Conservation (phyloP, 1,140 invertebrate genomes). For the Ips typographus region DNA sequence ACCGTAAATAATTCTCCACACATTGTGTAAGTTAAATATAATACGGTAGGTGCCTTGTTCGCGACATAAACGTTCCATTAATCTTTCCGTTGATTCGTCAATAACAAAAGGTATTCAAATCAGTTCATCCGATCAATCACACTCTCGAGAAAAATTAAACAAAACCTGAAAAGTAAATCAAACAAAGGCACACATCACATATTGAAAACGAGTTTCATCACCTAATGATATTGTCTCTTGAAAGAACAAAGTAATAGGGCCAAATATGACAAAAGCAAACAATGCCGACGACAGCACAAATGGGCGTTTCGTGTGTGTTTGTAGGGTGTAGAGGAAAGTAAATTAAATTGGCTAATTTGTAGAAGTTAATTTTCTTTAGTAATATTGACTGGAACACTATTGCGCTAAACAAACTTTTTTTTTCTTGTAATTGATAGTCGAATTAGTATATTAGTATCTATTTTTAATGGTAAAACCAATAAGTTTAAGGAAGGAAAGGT, state of each 20-base stretch:
- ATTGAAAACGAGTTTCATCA: constrained; percentile 24
- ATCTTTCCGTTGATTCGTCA: background rate
- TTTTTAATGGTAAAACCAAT: too few relatives aligned
- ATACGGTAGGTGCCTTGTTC: too few relatives aligned
- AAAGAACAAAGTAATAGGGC: constrained; percentile 29
- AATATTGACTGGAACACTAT: background rate
- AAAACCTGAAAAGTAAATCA: constrained; percentile 21
- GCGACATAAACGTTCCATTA: too few relatives aligned
- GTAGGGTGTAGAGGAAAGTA: constrained; percentile 18
- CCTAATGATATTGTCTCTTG: constrained; percentile 30
- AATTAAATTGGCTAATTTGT: constrained; percentile 33
- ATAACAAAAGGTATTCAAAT: constrained; percentile 15
- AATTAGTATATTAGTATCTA: too few relatives aligned
- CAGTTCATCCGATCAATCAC: constrained; percentile 20
- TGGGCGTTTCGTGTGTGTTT: constrained; percentile 28
- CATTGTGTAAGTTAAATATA: too few relatives aligned
- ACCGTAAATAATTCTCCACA: too few relatives aligned
- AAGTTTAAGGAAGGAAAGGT: too few relatives aligned
- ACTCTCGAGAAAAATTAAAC: constrained; percentile 7
- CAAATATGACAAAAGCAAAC: constrained; percentile 35
- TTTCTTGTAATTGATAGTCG: too few relatives aligned
- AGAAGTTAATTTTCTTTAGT: constrained; percentile 24
- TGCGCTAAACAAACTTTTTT: too few relatives aligned
- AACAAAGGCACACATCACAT: constrained; percentile 18
- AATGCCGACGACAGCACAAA: constrained; percentile 25